A percentile compares a stretch with the other conserved stretches of the same genome.
Evolutionary conservation across 2,113 vertebrate species (phyloP).

Genomic region (Theristicus caerulescens): DNA sequence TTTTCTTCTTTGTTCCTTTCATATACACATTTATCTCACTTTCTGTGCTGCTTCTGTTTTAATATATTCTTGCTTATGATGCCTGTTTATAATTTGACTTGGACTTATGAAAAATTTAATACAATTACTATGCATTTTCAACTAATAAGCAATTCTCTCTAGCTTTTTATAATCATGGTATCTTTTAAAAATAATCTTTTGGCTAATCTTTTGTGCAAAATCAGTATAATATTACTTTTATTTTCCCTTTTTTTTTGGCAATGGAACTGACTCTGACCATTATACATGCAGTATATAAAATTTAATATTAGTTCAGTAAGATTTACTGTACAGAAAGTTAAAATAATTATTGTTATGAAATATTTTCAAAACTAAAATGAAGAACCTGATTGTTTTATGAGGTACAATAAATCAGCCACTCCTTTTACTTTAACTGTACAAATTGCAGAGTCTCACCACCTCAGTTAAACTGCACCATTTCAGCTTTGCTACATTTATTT

Average conservation of each 20-base stretch:
- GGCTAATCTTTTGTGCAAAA: conserved; percentile 64
- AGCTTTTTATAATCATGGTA: conserved; percentile 35
- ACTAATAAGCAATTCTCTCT: conserved; percentile 65
- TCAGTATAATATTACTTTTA: conserved; percentile 50
- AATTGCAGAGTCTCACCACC: background rate
- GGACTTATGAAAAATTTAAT: conserved; percentile 32
- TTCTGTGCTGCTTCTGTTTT: conserved; percentile 64
- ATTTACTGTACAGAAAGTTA: background rate
- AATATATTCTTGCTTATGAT: conserved; percentile 56
- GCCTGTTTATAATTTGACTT: conserved; percentile 23
- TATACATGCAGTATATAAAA: conserved; percentile 64
- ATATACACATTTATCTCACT: conserved; percentile 8
- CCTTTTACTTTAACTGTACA: background rate
- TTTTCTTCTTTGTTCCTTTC: conserved; percentile 24
- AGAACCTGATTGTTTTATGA: background rate
- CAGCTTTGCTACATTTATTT: background rate
- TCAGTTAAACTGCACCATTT: background rate
- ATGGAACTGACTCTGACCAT: conserved; percentile 78
- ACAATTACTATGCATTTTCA: conserved; percentile 57
- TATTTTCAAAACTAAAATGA: background rate
- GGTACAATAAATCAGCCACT: background rate
- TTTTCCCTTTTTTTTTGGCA: conserved; percentile 63
- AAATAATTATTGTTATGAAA: background rate
- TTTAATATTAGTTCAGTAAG: background rate
- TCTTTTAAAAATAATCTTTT: conserved; percentile 59